These are phyloP conservation scores for Eretmochelys imbricata DNA, from an alignment of 2,113 vertebrate species.

Conservation along the genomic window DNA sequence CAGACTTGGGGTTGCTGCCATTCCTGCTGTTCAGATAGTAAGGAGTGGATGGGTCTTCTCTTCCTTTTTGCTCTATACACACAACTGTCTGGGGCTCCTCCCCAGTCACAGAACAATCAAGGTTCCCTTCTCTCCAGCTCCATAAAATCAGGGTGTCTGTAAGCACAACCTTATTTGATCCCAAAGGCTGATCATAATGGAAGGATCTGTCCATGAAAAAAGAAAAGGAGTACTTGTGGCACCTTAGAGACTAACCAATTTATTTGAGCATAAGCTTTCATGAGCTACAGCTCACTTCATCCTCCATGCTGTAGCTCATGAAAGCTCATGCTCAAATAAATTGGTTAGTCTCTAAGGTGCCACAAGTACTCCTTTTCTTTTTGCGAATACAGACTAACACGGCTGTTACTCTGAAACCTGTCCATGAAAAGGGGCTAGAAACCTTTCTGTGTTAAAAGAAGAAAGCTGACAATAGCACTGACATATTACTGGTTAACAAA, in stretches of 20 bases:
- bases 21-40: background rate
- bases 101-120: background rate
- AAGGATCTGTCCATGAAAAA: too few species aligned
- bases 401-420: too few species aligned
- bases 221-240: too few species aligned
- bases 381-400: too few species aligned
- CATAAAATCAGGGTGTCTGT: background rate
- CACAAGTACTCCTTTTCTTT: too few species aligned
- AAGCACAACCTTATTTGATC: background rate
- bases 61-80: background rate
- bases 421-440: too few species aligned
- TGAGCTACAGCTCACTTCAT: too few species aligned
- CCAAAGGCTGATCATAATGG: background rate
- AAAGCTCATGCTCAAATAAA: too few species aligned
- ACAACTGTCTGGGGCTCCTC: background rate
- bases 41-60: background rate
- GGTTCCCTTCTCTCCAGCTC: background rate
- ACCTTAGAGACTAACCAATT: too few species aligned
- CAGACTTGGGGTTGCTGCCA: accelerated
- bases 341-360: too few species aligned
- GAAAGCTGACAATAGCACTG: background rate
- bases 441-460: background rate
- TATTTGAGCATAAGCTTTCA: too few species aligned
- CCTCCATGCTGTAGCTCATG: too few species aligned
- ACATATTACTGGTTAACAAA: background rate